phyloP scores from a whole-genome alignment of 2,888 invertebrate species.

The Lamproptera curius region DNA sequence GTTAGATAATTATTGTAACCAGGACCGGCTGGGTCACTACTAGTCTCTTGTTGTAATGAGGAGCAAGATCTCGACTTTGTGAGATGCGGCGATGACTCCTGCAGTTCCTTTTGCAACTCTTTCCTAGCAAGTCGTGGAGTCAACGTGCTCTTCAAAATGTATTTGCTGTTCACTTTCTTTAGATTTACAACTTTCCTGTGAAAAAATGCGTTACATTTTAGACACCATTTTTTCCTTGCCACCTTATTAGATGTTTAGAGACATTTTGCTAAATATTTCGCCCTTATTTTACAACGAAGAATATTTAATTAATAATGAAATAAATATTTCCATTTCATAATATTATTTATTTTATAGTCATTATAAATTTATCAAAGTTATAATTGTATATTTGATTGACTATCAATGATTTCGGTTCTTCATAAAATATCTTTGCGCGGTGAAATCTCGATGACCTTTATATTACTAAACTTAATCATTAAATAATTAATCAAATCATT shows the following conservation, averaged over 20 bases:
- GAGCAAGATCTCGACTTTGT: conserved; percentile 86
- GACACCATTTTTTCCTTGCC: too few relatives aligned
- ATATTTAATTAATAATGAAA: too few relatives aligned
- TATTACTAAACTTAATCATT: not conserved
- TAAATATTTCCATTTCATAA: too few relatives aligned
- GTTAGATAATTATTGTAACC: conserved; percentile 85
- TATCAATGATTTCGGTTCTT: not conserved
- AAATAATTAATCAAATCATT: not conserved
- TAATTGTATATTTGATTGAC: not conserved
- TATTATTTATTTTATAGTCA: too few relatives aligned
- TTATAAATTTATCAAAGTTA: too few relatives aligned
- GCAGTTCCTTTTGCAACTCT: conserved; percentile 81
- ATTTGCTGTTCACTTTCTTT: conserved; percentile 88
- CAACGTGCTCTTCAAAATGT: conserved; percentile 89
- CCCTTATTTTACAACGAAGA: too few relatives aligned
- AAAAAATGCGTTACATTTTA: too few relatives aligned
- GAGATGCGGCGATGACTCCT: conserved; percentile 75
- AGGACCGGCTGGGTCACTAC: conserved; percentile 73
- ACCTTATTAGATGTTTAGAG: too few relatives aligned
- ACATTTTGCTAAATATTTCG: too few relatives aligned
- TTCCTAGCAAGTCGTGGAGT: conserved; percentile 87
- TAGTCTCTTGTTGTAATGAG: conserved; percentile 80
- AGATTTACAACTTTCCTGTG: conserved; percentile 83
- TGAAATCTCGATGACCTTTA: not conserved
- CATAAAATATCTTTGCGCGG: not conserved